Conservation (phyloP, 2,888 invertebrate genomes). For the Himalopsyche kuldschensis region DNA sequence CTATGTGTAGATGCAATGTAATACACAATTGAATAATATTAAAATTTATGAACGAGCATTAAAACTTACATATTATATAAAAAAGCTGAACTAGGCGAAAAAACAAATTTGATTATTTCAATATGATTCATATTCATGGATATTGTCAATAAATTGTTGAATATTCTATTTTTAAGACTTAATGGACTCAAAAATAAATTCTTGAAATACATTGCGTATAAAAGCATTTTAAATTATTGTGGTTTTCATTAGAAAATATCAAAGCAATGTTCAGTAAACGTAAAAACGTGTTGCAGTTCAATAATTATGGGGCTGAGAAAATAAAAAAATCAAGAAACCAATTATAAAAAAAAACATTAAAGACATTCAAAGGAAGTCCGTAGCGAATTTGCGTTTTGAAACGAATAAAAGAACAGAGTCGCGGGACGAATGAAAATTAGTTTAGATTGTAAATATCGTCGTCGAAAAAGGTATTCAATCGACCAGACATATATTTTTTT, state of each 20-base stretch:
- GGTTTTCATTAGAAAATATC: not conserved
- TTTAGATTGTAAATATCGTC: not conserved
- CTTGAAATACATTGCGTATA: not conserved
- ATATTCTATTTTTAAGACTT: too few species aligned
- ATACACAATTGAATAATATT: too few species aligned
- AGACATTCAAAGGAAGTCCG: slow-evolving; percentile 11
- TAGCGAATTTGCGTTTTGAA: not conserved
- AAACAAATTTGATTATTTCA: too few species aligned
- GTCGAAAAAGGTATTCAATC: too few species aligned
- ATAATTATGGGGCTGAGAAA: not conserved
- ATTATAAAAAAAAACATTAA: slow-evolving; percentile 29
- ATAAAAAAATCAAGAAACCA: slow-evolving; percentile 13
- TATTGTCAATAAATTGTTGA: too few species aligned
- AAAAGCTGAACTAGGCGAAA: too few species aligned
- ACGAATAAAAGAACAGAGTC: not conserved
- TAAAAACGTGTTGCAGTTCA: not conserved
- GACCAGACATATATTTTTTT: too few species aligned
- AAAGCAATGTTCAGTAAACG: not conserved
- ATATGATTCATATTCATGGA: too few species aligned
- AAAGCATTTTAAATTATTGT: not conserved
- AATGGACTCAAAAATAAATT: too few species aligned
- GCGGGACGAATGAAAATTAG: not conserved
- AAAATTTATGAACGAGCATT: too few species aligned
- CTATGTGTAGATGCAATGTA: too few species aligned
- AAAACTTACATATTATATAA: too few species aligned